Conservation (phyloP, 2,888 invertebrate genomes). For the Standfussiana lucernea region DNA sequence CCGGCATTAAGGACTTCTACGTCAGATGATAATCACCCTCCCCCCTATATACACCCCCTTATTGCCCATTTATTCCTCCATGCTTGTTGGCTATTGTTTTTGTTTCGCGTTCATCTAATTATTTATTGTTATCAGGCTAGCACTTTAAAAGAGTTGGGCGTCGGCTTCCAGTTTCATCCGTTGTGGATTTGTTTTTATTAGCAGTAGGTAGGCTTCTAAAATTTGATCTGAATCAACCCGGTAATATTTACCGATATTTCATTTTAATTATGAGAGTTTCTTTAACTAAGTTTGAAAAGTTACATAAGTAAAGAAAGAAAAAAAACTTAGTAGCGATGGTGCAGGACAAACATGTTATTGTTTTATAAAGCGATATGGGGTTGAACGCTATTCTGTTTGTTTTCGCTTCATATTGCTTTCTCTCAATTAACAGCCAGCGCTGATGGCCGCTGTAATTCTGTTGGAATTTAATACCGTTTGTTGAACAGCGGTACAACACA, state of each 20-base stretch:
- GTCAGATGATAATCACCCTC: slow-evolving; percentile 54
- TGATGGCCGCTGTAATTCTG: slow-evolving; percentile 46
- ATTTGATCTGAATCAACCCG: not conserved
- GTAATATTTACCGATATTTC: not conserved
- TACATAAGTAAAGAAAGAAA: too few relatives aligned
- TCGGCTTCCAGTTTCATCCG: not conserved
- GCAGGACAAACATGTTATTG: slow-evolving; percentile 3
- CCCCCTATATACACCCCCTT: slow-evolving; percentile 3
- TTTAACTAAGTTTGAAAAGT: not conserved
- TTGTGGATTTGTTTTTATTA: not conserved
- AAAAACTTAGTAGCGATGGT: too few relatives aligned
- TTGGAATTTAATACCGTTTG: slow-evolving; percentile 49
- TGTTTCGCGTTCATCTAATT: slow-evolving; percentile 45
- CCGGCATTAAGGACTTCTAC: slow-evolving; percentile 58
- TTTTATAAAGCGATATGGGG: slow-evolving; percentile 35
- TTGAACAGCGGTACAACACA: slow-evolving; percentile 19
- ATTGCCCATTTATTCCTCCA: slow-evolving; percentile 21
- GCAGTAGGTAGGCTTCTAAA: not conserved
- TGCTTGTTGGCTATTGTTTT: slow-evolving; percentile 52
- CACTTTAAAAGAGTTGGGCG: slow-evolving; percentile 20
- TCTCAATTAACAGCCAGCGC: slow-evolving; percentile 52
- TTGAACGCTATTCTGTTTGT: slow-evolving; percentile 29
- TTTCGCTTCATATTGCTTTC: slow-evolving; percentile 30
- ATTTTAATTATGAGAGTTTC: not conserved
- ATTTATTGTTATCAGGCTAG: slow-evolving; percentile 28